phyloP scores from a whole-genome alignment of 2,113 vertebrate species.

The Panurus biarmicus region DNA sequence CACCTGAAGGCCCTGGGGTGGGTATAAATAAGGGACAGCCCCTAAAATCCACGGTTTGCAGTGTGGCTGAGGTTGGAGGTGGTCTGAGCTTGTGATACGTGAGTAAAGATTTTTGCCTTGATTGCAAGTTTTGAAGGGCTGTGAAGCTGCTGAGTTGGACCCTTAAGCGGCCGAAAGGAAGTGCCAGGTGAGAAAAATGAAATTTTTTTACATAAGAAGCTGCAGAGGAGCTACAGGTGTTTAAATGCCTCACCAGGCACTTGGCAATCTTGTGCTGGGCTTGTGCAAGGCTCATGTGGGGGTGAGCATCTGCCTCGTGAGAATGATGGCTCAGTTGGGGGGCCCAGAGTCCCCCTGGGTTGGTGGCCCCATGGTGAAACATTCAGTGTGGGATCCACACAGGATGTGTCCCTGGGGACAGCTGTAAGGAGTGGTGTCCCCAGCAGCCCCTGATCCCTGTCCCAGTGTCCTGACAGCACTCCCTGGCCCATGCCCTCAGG shows the following conservation, averaged over 20 bases:
- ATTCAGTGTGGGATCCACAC: not conserved
- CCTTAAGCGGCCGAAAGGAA: not conserved
- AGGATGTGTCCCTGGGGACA: not conserved
- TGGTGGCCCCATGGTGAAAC: rapidly evolving
- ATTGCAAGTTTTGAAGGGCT: not conserved
- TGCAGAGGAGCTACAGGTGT: rapidly evolving
- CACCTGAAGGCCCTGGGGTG: too few species aligned
- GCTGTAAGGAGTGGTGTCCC: not conserved
- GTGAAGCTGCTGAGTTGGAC: not conserved
- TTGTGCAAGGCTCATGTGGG: rapidly evolving
- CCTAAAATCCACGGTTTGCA: rapidly evolving
- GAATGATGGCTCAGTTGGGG: too few species aligned
- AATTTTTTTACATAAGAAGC: rapidly evolving
- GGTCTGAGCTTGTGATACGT: rapidly evolving
- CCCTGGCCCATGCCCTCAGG: rapidly evolving
- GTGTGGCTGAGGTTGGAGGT: not conserved
- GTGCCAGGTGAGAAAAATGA: not conserved
- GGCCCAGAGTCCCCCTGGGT: rapidly evolving
- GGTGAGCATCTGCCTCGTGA: too few species aligned
- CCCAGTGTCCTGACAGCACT: not conserved
- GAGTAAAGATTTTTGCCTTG: rapidly evolving
- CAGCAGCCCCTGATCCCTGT: not conserved
- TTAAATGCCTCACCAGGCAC: rapidly evolving
- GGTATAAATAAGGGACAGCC: not conserved
- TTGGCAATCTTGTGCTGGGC: not conserved